Conservation (phyloP, 2,888 invertebrate species). For the Trissolcus japonicus region DNA sequence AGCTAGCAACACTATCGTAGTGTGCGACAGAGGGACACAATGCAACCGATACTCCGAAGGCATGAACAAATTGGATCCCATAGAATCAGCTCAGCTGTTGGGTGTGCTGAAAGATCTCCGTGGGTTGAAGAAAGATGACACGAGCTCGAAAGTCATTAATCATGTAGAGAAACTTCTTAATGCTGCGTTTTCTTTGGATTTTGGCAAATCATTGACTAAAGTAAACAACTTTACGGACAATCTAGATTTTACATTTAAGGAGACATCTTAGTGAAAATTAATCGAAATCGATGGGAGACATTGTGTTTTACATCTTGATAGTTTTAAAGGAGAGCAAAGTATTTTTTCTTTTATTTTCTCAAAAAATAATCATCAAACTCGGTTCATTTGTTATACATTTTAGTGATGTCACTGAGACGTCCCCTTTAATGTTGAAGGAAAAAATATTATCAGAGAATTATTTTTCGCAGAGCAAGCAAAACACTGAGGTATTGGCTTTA, state of each 20-base stretch:
- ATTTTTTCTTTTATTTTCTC: not conserved
- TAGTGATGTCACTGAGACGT: not conserved
- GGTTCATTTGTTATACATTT: not conserved
- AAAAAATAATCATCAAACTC: not conserved
- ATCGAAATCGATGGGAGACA: too few species aligned
- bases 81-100: constrained; percentile 39
- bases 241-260: not conserved
- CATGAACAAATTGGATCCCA: constrained; percentile 36
- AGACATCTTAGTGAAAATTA: too few species aligned
- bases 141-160: constrained; percentile 44
- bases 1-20: constrained; percentile 18
- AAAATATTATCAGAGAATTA: not conserved
- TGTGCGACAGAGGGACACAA: constrained; percentile 51
- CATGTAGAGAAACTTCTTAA: constrained; percentile 37
- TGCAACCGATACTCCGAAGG: constrained; percentile 45
- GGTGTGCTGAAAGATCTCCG: constrained; percentile 45
- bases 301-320: not conserved
- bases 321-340: not conserved
- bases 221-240: constrained; percentile 14
- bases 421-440: not conserved
- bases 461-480: constrained; percentile 36
- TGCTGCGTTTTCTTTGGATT: constrained; percentile 36
- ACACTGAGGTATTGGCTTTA: constrained; percentile 37
- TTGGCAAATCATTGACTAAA: constrained; percentile 38
- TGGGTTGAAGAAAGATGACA: constrained; percentile 42